Base-by-base conservation (phyloP, 2,797 vertebrate species). In the Chrosomus eos region DNA sequence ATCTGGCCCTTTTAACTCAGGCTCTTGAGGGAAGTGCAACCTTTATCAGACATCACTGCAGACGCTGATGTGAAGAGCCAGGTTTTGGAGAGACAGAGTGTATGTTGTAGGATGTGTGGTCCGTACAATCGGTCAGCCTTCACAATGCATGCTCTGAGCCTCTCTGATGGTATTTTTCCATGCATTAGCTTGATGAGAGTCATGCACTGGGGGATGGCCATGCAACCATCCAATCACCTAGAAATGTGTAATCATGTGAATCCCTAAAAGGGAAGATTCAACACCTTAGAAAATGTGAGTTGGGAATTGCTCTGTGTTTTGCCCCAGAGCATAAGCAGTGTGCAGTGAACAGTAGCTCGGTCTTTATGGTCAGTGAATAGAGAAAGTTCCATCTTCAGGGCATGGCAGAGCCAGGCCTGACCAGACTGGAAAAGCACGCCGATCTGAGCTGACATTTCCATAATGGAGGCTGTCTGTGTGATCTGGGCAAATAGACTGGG, bases 331-430 rank as follows among this genome's bases (percentile, higher is more conserved):
- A 18, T 70, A 67, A 58, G 62, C 36, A 31, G 62, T 66, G 80
- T 60, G 64, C 75, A 70, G 75, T 58, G 77, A 78, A 78, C 33
- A 74, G 74, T 87, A 82, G 85, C 81, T 86, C 66, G 81, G 62
- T 81, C 84, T 89, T 89, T 87, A 89, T 89, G 88, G 88, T 89
- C 86, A 88, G 64, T 85, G 87, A 89, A 77, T 84, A 86, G 71
- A 72, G 62, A 87, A 80, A 48, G 51, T 78, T 81, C 43, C 72
- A 23, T 86, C 87, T 84, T 85, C 75, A 68, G 81, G 83, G 76
- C 58, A 73, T 84, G 81, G 78, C 80, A 87, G 84, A 80, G 58
- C 82, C 26, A 38, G 84, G 67, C 80, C 28, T 21, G 31, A 68
- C 66, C 53, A 64, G 51, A 74, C 66, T 66, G 71, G 71, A 75